Evolutionary conservation across 2,113 vertebrate genomes (phyloP), one percentile per base, ranked within the genome.

Genomic region (Platichthys stellatus): DNA sequence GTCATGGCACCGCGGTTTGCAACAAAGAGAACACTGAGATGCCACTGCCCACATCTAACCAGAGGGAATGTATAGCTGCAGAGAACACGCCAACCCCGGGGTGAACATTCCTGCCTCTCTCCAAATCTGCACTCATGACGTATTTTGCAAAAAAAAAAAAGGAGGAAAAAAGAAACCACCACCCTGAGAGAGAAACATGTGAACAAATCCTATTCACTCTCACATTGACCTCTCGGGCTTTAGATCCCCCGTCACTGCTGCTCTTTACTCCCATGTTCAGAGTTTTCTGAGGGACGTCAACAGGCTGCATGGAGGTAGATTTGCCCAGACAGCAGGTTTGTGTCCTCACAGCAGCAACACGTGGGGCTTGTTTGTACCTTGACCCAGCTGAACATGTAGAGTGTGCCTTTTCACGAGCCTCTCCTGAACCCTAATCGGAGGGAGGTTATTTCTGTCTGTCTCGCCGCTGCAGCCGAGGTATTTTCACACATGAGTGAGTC

Each of bases 11-110:
- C 13, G 61, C 18, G 63, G 79, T 84, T 85, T 77, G 21, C 72
- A 80, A 88, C 86, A 92, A 87, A 85, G 72, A 80, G 51, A 38
- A 12, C 3, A 80, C 75, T 87, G 82, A 43, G 40, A 88, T 26
- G 21, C 77, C 47, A 18, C 80, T 83, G 86, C 87, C 86, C 79
- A 84, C 76, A 54, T 68, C 73, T 28, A 63, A 79, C 82, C 76
- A 69, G 80, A 77, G 63, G 38, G 38, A 80, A 72, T 35, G 63
- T 80, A 69, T 64, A 66, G 68, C 81, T 63, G 72, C 45, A 70
- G 59, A 51, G 75, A 74, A 78, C 28, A 73, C 35, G 78, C 58
- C 70, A 62, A 10, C n/a, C 45, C 45, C 10, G 20, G 57, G 24
- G 67, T 68, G 35, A 81, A 83, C 77, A 91, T 88, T 89, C 83